These are phyloP conservation scores for Chauna torquata DNA, from an alignment of 2,113 vertebrate genomes.

Conservation along the genomic window DNA sequence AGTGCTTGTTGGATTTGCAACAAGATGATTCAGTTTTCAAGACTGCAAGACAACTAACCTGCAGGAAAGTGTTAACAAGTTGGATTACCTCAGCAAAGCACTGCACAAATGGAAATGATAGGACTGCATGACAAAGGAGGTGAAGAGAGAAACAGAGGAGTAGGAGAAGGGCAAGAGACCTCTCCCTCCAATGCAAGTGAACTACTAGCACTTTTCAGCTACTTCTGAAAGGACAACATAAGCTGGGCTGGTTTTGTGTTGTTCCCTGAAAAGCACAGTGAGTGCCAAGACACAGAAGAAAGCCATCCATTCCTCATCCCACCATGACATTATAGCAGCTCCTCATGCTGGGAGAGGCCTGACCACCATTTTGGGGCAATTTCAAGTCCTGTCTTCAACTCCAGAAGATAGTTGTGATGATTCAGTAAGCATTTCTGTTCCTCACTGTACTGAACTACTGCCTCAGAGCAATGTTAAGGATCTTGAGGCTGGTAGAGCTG, in stretches of 20 bases:
- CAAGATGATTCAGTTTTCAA: background rate
- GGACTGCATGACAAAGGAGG: background rate
- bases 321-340: background rate
- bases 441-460: background rate
- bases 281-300: background rate
- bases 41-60: accelerated
- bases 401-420: background rate
- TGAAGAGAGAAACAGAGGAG: background rate
- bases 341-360: background rate
- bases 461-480: background rate
- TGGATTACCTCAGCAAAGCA: background rate
- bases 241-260: background rate
- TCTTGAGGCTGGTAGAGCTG: background rate
- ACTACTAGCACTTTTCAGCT: background rate
- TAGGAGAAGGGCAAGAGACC: background rate
- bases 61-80: background rate
- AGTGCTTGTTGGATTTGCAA: background rate
- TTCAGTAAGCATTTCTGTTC: background rate
- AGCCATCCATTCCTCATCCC: background rate
- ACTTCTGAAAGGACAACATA: background rate
- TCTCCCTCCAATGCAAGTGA: background rate
- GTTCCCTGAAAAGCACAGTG: background rate
- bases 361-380: background rate
- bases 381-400: background rate
- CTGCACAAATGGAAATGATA: background rate